These are phyloP conservation scores for Coleophora deauratella DNA, from an alignment of 2,888 invertebrate genomes.

Conservation along the genomic window DNA sequence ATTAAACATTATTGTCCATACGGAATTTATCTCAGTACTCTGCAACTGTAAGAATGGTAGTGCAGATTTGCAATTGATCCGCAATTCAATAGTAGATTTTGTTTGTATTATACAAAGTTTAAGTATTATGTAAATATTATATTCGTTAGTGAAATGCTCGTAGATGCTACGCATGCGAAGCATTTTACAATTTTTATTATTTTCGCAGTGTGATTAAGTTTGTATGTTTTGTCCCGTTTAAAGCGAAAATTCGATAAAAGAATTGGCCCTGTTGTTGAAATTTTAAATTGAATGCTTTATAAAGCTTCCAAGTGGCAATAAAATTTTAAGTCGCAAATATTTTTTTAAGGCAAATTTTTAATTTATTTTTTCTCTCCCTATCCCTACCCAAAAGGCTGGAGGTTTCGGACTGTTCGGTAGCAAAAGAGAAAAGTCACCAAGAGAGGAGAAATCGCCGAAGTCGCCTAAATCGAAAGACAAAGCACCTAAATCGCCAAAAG, in stretches of 20 bases:
- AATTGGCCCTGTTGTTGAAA: no score
- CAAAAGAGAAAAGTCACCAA: slow-evolving; percentile 57
- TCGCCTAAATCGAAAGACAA: slow-evolving; percentile 36
- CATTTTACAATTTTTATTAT: slow-evolving; percentile 37
- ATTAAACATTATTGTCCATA: slow-evolving; percentile 15
- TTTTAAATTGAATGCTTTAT: no score
- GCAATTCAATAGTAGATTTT: slow-evolving; percentile 14
- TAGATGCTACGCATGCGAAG: slow-evolving; percentile 39
- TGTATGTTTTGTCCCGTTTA: no score
- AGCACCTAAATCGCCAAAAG: slow-evolving; percentile 54
- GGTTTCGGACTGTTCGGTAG: slow-evolving; percentile 58
- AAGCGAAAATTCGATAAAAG: no score
- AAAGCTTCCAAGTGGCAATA: no score
- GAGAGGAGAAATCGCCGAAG: slow-evolving; percentile 31
- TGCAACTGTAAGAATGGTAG: slow-evolving; percentile 44
- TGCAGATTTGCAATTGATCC: slow-evolving; percentile 9
- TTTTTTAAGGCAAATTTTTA: slow-evolving; percentile 17
- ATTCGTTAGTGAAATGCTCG: slow-evolving; percentile 31
- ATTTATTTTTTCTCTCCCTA: slow-evolving; percentile 49
- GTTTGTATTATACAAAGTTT: slow-evolving; percentile 42
- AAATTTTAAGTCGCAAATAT: no score
- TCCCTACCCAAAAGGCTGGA: slow-evolving; percentile 43
- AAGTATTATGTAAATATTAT: slow-evolving; percentile 49
- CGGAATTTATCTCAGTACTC: not conserved
- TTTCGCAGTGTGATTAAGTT: slow-evolving; percentile 29